A percentile compares a stretch with the other conserved stretches of the same genome.
Conservation (phyloP, 2,888 invertebrate species). For the Thera obeliscata region DNA sequence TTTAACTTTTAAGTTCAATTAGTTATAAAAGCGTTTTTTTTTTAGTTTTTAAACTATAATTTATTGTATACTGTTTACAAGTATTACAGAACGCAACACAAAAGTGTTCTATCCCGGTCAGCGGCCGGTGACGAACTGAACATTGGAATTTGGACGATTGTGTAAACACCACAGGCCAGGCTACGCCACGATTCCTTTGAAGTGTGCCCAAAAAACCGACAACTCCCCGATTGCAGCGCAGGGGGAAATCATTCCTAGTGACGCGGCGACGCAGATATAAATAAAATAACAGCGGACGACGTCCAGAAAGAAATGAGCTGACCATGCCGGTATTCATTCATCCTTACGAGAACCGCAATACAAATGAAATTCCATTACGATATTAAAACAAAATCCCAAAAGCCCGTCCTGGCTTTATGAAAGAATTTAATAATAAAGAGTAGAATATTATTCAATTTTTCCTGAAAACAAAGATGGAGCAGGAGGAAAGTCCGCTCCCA, state of each 20-base stretch:
- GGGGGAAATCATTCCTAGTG: slow-evolving; percentile 1
- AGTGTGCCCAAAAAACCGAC: too few species aligned
- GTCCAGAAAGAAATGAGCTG: slow-evolving; percentile 47
- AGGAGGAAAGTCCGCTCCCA: slow-evolving; percentile 77
- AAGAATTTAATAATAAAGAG: slow-evolving; percentile 80
- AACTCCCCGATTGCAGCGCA: too few species aligned
- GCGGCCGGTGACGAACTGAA: too few species aligned
- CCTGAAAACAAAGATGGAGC: slow-evolving; percentile 77
- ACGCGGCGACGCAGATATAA: background rate
- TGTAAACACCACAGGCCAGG: too few species aligned
- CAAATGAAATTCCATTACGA: slow-evolving; percentile 78
- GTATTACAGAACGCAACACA: too few species aligned
- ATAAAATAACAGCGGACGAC: slow-evolving; percentile 29
- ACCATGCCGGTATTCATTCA: slow-evolving; percentile 52
- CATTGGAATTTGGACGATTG: too few species aligned
- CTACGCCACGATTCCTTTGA: too few species aligned
- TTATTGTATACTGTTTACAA: too few species aligned
- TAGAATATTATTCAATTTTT: slow-evolving; percentile 80
- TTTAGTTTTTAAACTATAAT: too few species aligned
- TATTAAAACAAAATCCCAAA: slow-evolving; percentile 77
- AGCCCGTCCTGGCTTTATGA: slow-evolving; percentile 75
- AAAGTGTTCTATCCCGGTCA: too few species aligned
- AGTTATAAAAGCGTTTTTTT: too few species aligned
- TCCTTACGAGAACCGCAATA: slow-evolving; percentile 59
- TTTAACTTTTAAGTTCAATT: too few species aligned